Conservation (phyloP, 2,888 invertebrate genomes). For the Synanthedon vespiformis region DNA sequence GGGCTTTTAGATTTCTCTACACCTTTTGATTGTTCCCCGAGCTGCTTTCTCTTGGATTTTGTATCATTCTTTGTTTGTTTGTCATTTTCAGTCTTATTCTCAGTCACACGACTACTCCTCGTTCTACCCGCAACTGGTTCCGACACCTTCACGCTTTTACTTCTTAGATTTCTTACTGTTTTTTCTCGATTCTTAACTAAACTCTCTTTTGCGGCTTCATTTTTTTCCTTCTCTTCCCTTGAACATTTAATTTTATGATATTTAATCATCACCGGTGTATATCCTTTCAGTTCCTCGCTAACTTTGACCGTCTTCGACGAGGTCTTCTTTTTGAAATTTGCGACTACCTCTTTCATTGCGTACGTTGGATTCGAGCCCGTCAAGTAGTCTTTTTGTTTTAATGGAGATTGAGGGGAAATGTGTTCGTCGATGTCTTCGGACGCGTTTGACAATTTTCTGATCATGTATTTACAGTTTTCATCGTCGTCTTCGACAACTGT, state of each 20-base stretch:
- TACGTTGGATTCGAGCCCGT: slow-evolving; percentile 74
- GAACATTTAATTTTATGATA: slow-evolving; percentile 60
- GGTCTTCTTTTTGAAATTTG: slow-evolving; percentile 70
- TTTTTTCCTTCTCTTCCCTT: slow-evolving; percentile 46
- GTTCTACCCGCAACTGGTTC: slow-evolving; percentile 3
- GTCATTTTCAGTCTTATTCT: slow-evolving; percentile 14
- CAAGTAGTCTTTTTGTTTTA: slow-evolving; percentile 58
- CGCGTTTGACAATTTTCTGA: slow-evolving; percentile 53
- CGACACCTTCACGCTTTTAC: slow-evolving; percentile 8
- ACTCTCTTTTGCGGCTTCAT: slow-evolving; percentile 29
- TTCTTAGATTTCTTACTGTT: slow-evolving; percentile 34
- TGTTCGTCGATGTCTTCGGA: slow-evolving; percentile 44
- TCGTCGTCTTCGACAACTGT: slow-evolving; percentile 28
- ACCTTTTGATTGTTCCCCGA: too few relatives aligned
- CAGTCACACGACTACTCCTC: background rate
- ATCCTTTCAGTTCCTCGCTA: slow-evolving; percentile 43
- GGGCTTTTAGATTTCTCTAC: too few relatives aligned
- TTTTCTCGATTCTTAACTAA: slow-evolving; percentile 20
- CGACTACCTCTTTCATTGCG: slow-evolving; percentile 77
- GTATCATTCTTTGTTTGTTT: slow-evolving; percentile 18
- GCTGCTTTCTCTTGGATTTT: background rate
- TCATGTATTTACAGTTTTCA: slow-evolving; percentile 53
- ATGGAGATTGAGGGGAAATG: slow-evolving; percentile 38
- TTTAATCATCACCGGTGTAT: slow-evolving; percentile 71
- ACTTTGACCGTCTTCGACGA: slow-evolving; percentile 37